Base-by-base conservation (phyloP, 35 echinoderm and acorn worm genomes). In the Heliocidaris erythrogramma region DNA sequence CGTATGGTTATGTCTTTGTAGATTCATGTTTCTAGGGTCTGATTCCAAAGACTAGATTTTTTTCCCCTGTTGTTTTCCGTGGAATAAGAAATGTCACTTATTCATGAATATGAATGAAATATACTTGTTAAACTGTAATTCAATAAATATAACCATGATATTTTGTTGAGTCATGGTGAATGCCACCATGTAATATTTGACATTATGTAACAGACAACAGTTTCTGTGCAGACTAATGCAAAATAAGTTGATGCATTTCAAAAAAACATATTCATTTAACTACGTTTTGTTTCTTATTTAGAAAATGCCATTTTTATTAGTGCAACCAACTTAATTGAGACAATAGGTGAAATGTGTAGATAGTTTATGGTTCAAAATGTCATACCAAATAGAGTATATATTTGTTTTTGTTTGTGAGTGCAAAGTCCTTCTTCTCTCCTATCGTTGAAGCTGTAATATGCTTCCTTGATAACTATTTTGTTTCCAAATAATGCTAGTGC, bases 341-440 rank as follows among this genome's bases (percentile, higher is more conserved):
- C 65, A 78, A 78, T 78, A 78, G 65, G 65, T 78, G 65, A 92
- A 32, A 59, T 27, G 48, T 92, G 91, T 92, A 92, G 91, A 92
- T 92, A 59, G 49, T 91, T 32, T 91, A 47, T 91, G 24, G 17
- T 91, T 35, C 89, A 91, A 35, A 47, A 35, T 86, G 21, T 92
- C 91, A 92, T 92, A 92, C 91, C 91, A 92, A 50, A 92, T 92
- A 92, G 91, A 50, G 59, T 92, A 92, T 92, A 92, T 92, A 92
- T 92, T 21, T 92, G 91, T 92, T 92, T 92, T 92, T 92, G 91
- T 92, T 92, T 92, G 87, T 92, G 91, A 92, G 91, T 92, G 91
- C 91, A 92, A 92, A 47, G 50, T 92, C 48, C 49, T 92, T 92
- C 30, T 92, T 48, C 87, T 89, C 17, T 89, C 91, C 48, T 42